Percentiles rank a stretch among this genome's conserved stretches.
These are phyloP conservation scores for Clanis bilineata DNA, from an alignment of 2,888 invertebrate species.

Conservation along the genomic window DNA sequence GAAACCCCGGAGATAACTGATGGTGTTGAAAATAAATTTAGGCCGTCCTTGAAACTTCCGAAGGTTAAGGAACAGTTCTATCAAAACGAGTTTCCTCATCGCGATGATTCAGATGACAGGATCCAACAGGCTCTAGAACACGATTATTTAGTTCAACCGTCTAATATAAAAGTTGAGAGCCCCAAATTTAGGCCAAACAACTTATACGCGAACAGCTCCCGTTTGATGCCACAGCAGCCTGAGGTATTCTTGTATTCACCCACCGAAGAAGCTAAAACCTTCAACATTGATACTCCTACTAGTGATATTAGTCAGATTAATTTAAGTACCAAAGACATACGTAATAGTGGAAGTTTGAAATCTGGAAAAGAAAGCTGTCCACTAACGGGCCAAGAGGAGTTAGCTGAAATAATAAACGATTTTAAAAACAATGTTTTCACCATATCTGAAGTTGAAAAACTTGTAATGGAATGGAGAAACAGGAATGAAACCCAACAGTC, in stretches of 20 bases:
- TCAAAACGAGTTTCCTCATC: conserved; percentile 70
- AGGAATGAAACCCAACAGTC: conserved; percentile 94
- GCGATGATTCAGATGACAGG: conserved; percentile 57
- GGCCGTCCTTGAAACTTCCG: conserved; percentile 71
- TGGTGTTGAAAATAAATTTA: conserved; percentile 62
- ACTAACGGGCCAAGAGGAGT: conserved; percentile 86
- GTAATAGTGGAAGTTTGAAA: conserved; percentile 67
- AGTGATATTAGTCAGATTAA: conserved; percentile 78
- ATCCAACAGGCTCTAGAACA: conserved; percentile 79
- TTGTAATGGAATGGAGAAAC: conserved; percentile 93
- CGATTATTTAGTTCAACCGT: conserved; percentile 84
- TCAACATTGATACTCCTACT: conserved; percentile 74
- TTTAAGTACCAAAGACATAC: conserved; percentile 66
- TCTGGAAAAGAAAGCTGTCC: conserved; percentile 68
- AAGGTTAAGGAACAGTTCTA: conserved; percentile 73
- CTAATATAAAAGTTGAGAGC: conserved; percentile 82
- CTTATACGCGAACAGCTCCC: conserved; percentile 72
- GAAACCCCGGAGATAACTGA: conserved; percentile 44
- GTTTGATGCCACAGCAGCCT: conserved; percentile 66
- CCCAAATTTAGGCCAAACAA: conserved; percentile 77
- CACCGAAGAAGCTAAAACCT: conserved; percentile 75
- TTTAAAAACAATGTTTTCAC: conserved; percentile 94
- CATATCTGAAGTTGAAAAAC: conserved; percentile 91
- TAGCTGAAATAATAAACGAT: conserved; percentile 93
- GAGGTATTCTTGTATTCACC: conserved; percentile 75